Evolutionary conservation across 2,888 invertebrate genomes (phyloP).

Genomic region (Lasioglossum malachurum): DNA sequence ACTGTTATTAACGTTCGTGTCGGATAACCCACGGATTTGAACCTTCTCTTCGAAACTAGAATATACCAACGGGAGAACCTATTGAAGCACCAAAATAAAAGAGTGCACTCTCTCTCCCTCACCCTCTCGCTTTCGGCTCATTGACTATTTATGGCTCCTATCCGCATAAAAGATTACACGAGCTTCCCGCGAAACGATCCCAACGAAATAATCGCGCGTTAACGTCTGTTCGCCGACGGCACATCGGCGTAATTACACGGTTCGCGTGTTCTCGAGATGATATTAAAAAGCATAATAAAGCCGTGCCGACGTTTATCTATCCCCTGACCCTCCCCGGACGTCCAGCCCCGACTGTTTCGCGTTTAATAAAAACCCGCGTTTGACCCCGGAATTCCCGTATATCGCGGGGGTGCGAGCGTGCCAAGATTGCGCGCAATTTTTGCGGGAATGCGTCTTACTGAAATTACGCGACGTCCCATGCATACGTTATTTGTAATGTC

Average conservation of each 20-base stretch:
- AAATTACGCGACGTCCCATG: conserved; percentile 41
- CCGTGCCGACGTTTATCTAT: conserved; percentile 28
- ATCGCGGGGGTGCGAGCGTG: not conserved
- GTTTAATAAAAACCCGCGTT: conserved; percentile 42
- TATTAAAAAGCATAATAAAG: conserved; percentile 47
- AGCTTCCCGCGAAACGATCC: not conserved
- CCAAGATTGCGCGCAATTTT: conserved; percentile 52
- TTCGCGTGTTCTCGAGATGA: conserved; percentile 22
- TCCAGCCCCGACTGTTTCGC: not conserved
- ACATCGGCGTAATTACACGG: conserved; percentile 26
- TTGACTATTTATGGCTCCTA: not conserved
- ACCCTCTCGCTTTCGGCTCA: not conserved
- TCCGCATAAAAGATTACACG: not conserved
- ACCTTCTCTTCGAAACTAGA: not conserved
- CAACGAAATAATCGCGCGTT: not conserved
- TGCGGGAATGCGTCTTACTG: conserved; percentile 32
- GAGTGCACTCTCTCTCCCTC: not conserved
- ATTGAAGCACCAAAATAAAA: not conserved
- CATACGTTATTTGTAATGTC: conserved; percentile 52
- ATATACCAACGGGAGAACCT: not conserved
- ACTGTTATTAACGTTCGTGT: not conserved
- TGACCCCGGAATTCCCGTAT: not conserved
- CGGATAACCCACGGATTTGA: not conserved
- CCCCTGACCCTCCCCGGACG: not conserved
- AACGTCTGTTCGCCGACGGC: not conserved